Evolutionary conservation across 2,888 invertebrate genomes (phyloP), one percentile per base, ranked within the genome.

Genomic region (Lithophane ornitopus): DNA sequence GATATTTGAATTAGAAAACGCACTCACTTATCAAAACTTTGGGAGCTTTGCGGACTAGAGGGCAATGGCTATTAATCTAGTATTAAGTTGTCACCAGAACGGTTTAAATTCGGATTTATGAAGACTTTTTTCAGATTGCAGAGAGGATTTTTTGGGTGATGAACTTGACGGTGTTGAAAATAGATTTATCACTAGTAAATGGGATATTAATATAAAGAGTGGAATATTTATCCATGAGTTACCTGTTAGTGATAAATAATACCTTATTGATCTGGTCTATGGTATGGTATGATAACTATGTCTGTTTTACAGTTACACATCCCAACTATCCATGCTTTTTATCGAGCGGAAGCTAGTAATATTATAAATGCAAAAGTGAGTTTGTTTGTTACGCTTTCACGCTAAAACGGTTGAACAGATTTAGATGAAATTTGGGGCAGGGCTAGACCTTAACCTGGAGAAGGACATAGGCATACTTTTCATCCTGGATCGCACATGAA

Each of bases 11-110:
- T 82, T 74, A 69, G 39, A 56, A 66, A 80, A 58, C 46, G 73
- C 74, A 78, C 75, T 88, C 54, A 56, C 68, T 77, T 84, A 86
- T 79, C 46, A 77, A 79, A 85, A 85, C 74, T 41, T 72, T 67
- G 2, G 19, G 34, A 52, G 26, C 34, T 49, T 44, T 61, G 8
- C 1, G 0, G 28, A 26, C 28, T 58, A 26, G 16, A 34, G 12
- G 28, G 12, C 19, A 14, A 2, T 22, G 44, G 22, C 49, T 22
- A 41, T 54, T 26, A 62, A 62, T 54, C 49, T 59, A 59, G 39
- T 41, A 65, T 67, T n/a, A 52, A 66, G 6, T 80, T 58, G 52
- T 46, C 52, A 34, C 14, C 8, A 49, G 8, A 44, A 11, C 1
- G n/a, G 19, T 26, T 56, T 56, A 9, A 62, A 67, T 76, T 58